Evolutionary conservation across 1,140 invertebrate species (phyloP), one percentile per base, ranked within the genome.

Genomic region (Pseudomyrmex concolor): DNA sequence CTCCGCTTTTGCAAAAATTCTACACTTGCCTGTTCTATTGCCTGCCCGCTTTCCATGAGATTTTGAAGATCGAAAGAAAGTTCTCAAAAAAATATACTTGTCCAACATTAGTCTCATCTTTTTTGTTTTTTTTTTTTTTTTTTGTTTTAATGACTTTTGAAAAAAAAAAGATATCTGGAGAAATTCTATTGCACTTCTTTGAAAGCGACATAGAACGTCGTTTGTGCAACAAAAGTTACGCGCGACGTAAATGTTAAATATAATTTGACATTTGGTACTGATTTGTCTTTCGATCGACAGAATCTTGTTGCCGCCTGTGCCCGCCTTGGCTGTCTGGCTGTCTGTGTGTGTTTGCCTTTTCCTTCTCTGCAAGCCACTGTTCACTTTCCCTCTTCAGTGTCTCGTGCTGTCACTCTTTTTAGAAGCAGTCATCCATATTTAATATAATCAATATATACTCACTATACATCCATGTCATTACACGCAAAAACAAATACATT

Each of bases 311-410:
- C 71, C 22, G 67, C 71, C 22, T 85, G 34, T 34, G 62, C 13
- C 19, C 57, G 87, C 77, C 51, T 88, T 89, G 71, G 87, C 86
- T 89, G 83, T 59, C 62, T 88, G 72, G 83, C 87, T 88, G 83
- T 63, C 67, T 88, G 54, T 70, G 83, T 85, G 60, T 83, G 84
- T 89, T 83, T 51, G 86, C 51, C 84, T 85, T 64, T 82, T 67
- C 19, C 71, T 76, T 74, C 72, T 68, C 50, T 34, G 57, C 83
- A 68, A 84, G 50, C 51, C 63, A 74, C 76, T 72, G 10, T 84
- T 50, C 64, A 86, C 25, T 84, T 59, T 72, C 57, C 62, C 34
- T 83, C 19, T 84, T 64, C 63, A 51, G 10, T 78, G 86, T 84
- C 88, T 88, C 83, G 51, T 87, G 72, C 62, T 73, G 57, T 85